These are phyloP conservation scores for Lobophora halterata DNA, from an alignment of 2,888 invertebrate genomes.

Conservation along the genomic window DNA sequence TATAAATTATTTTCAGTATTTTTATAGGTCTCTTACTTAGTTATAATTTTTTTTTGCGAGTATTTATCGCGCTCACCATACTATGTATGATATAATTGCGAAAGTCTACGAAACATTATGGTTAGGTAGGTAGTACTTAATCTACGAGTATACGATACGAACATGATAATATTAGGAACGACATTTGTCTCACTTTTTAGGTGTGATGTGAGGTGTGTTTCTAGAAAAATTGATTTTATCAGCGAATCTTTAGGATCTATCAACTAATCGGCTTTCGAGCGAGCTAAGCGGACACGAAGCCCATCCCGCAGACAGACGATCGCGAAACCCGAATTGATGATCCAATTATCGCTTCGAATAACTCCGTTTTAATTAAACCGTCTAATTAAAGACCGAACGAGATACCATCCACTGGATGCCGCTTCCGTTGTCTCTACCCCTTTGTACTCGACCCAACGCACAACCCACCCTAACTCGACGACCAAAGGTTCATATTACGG, in stretches of 20 bases:
- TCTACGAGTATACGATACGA: too few species aligned
- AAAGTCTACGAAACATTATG: too few species aligned
- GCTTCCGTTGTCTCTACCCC: slow-evolving; percentile 63
- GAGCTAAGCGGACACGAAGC: slow-evolving; percentile 14
- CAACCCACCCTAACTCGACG: slow-evolving; percentile 19
- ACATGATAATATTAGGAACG: too few species aligned
- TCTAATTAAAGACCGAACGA: slow-evolving; percentile 64
- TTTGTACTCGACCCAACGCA: slow-evolving; percentile 29
- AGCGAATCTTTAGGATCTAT: neutral
- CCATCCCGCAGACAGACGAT: slow-evolving; percentile 34
- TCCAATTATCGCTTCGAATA: slow-evolving; percentile 60
- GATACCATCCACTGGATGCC: slow-evolving; percentile 47
- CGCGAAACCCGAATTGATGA: slow-evolving; percentile 55
- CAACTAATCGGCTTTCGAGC: neutral
- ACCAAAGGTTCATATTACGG: slow-evolving; percentile 26
- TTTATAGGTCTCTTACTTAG: too few species aligned
- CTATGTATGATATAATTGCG: too few species aligned
- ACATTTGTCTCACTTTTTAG: too few species aligned
- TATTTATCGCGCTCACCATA: too few species aligned
- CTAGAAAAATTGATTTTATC: neutral
- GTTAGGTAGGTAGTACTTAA: too few species aligned
- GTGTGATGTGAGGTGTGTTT: too few species aligned
- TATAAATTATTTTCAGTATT: too few species aligned
- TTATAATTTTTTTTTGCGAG: too few species aligned
- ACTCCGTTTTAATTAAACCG: slow-evolving; percentile 65